A percentile compares a stretch with the other conserved stretches of the same genome.
Evolutionary conservation across 1,140 invertebrate species (phyloP).

Genomic region (Pogonomyrmex californicus): DNA sequence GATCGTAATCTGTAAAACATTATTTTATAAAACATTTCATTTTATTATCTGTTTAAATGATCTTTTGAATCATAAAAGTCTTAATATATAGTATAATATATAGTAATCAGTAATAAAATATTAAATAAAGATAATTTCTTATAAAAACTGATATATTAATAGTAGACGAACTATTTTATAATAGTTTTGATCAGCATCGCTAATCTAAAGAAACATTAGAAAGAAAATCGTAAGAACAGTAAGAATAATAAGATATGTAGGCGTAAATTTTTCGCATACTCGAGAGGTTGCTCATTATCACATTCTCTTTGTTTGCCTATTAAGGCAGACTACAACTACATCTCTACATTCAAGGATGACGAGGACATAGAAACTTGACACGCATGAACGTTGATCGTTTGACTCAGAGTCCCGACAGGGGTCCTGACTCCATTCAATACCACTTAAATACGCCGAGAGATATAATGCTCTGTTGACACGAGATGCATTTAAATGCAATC

Average conservation of each 20-base stretch:
- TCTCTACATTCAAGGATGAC: conserved; percentile 77
- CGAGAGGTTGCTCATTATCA: conserved; percentile 69
- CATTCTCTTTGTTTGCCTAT: conserved; percentile 67
- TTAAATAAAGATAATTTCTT: background rate
- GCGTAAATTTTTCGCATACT: conserved; percentile 72
- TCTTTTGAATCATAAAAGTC: background rate
- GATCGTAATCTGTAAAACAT: background rate
- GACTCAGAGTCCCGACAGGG: conserved; percentile 16
- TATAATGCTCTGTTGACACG: background rate
- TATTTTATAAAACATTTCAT: background rate
- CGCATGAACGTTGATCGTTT: conserved; percentile 59
- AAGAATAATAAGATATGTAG: conserved; percentile 60
- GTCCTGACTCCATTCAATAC: background rate
- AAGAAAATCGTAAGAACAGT: conserved; percentile 13
- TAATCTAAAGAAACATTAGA: conserved; percentile 19
- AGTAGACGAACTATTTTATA: conserved; percentile 17
- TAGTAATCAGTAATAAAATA: background rate
- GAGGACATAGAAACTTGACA: conserved; percentile 62
- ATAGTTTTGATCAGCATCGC: background rate
- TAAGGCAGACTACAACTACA: conserved; percentile 55
- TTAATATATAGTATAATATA: background rate
- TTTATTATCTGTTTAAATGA: background rate
- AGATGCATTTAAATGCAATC: background rate
- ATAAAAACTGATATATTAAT: background rate
- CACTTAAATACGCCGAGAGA: conserved; percentile 19